Evolutionary conservation across 2,113 vertebrate genomes (phyloP), one percentile per base, ranked within the genome.

Genomic region (Mohoua ochrocephala): DNA sequence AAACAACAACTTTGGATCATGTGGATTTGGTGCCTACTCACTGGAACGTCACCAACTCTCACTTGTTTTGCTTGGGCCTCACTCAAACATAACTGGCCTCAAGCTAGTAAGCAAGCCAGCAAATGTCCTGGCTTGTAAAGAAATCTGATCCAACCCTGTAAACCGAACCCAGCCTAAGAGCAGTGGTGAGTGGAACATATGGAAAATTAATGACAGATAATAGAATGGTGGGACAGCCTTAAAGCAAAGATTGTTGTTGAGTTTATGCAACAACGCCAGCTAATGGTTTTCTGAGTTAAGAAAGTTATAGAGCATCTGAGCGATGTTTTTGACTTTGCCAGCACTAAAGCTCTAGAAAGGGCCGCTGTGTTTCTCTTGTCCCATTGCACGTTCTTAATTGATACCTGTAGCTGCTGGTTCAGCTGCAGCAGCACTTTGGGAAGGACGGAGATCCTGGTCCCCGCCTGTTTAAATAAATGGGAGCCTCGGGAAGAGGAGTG

Each of bases 71-170:
- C 68, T 96, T 96, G 95, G 96, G 93, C 71, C 93, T 94, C 76
- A 82, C 79, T 97, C 95, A 97, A 92, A 92, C 88, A 92, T 92
- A 96, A 95, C 92, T 93, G 93, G 90, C 96, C 95, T 95, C 76
- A 69, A 96, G 96, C 96, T 87, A 96, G 95, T 91, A 96, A 96
- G 93, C 92, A 95, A 93, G 78, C 81, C 94, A 94, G 90, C 74
- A 92, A 97, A 92, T 92, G 93, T 91, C 65, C 71, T 81, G 91
- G 91, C 87, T 96, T 96, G 96, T 95, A 94, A 95, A 96, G 96
- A 97, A 95, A 96, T 57, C 93, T 91, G 92, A 97, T 95, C 87
- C 93, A 91, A 24, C 69, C 76, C 91, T 95, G 92, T 92, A 96
- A 97, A 94, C 71, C 0, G 14, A 96, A 70, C 91, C 68, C 91